Percentiles rank a stretch among this genome's conserved stretches.
These are phyloP conservation scores for Misgurnus anguillicaudatus DNA, from an alignment of 2,113 vertebrate species.

Conservation along the genomic window DNA sequence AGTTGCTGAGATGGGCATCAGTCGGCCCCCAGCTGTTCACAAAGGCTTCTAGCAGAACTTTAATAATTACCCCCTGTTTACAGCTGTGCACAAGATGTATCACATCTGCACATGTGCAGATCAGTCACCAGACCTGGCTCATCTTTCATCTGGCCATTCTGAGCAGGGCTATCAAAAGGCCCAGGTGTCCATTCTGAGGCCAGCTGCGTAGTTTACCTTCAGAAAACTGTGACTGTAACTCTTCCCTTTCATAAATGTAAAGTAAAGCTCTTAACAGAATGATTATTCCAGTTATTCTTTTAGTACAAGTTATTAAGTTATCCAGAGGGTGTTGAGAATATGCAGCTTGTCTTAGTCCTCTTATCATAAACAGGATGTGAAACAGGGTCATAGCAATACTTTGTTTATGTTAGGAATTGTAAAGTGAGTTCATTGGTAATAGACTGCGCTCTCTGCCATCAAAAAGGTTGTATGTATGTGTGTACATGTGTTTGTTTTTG, in stretches of 20 bases:
- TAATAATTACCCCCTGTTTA: conserved; percentile 71
- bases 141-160: conserved; percentile 55
- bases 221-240: background rate
- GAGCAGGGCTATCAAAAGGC: conserved; percentile 20
- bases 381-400: background rate
- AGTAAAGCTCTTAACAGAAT: no score
- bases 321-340: background rate
- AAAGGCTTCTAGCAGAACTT: conserved; percentile 53
- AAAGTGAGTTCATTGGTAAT: background rate
- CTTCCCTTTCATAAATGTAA: background rate
- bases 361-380: background rate
- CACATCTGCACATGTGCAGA: conserved; percentile 49
- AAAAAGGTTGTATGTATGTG: no score
- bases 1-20: conserved; percentile 59
- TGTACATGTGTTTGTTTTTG: background rate
- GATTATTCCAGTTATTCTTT: no score
- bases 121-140: conserved; percentile 46
- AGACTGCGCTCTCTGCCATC: no score
- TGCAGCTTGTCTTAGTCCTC: background rate
- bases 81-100: conserved; percentile 62
- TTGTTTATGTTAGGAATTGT: background rate
- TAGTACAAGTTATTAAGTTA: no score
- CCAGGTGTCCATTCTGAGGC: conserved; percentile 49
- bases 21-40: conserved; percentile 71
- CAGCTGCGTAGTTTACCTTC: conserved; percentile 22